Base-by-base conservation (phyloP, 2,113 vertebrate genomes). In the Diphyllodes magnificus region DNA sequence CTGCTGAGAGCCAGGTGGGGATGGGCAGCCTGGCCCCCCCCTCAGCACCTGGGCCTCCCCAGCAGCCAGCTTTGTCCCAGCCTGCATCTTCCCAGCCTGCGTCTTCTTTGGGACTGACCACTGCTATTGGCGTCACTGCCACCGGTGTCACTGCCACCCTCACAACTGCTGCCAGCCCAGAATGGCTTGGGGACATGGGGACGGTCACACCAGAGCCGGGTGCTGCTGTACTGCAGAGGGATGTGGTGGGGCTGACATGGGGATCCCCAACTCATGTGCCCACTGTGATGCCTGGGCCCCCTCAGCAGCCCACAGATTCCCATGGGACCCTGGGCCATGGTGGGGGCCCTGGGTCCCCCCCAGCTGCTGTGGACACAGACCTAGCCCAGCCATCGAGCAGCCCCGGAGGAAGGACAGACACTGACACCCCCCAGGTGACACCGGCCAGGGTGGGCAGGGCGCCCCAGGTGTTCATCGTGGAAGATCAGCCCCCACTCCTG, bases 391-490 rank as follows among this genome's bases (percentile, higher is more conserved):
- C 27, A 0, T 11, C 11, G 13, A 76, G 75, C 50, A 37, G 40
- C 72, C 40, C 56, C 0, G 1, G 8, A n/a, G 68, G 9, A 31
- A 6, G 4, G 10, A 17, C 0, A 2, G 71, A 35, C 5, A 11
- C 56, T 4, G 59, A 25, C 5, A 10, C 6, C 19, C 16, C 40
- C 2, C 13, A 0, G 2, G 20, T 1, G 17, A 68, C 22, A 1
- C 30, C 4, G 2, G 45, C 39, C 0, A 7, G 7, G 2, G 53
- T 40, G 6, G 94, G 82, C 85, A 92, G 86, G 13, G 82, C 75
- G 24, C 82, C 88, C 2, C 79, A 2, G 11, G 93, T 97, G 53
- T 96, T 97, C 73, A 68, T 97, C 5, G 70, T 92, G 68, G 97
- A 96, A 45, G 95, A 97, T 64, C 91, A 97, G 66, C 89, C 47